Conservation (phyloP, 2,113 vertebrate genomes). For the Esox niger region DNA sequence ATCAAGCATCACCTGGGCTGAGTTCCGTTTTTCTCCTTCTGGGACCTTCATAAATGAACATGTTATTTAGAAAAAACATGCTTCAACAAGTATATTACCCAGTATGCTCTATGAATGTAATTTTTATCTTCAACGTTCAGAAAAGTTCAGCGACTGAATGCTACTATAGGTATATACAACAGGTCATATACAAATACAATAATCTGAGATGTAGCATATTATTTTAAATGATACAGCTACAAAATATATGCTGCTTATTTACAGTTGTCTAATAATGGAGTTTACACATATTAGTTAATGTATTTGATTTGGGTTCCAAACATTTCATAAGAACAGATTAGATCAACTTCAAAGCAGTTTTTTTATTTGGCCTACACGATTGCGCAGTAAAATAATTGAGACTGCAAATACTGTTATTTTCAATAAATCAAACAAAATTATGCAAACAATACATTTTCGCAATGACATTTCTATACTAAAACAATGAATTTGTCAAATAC, state of each 20-base stretch:
- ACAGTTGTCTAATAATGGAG: neutral
- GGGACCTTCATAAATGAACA: no score
- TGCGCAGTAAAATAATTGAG: neutral
- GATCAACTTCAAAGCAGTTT: neutral
- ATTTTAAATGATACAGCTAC: no score
- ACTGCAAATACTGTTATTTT: neutral
- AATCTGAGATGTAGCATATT: no score
- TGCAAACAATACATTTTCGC: neutral
- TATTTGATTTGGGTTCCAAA: neutral
- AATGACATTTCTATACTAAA: neutral
- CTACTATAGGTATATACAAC: no score
- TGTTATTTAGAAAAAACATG: no score
- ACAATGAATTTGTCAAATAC: neutral
- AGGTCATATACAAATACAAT: no score
- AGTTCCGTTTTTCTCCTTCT: no score
- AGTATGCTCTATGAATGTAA: no score
- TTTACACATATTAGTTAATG: neutral
- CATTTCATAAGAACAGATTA: neutral
- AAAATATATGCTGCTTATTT: neutral
- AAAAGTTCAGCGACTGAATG: no score
- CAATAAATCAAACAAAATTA: neutral
- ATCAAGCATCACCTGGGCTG: no score
- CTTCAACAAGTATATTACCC: no score
- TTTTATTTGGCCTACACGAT: conserved; percentile 6
- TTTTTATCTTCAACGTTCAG: no score